Evolutionary conservation across 2,888 invertebrate species (phyloP).

Genomic region (Helicoverpa assulta): DNA sequence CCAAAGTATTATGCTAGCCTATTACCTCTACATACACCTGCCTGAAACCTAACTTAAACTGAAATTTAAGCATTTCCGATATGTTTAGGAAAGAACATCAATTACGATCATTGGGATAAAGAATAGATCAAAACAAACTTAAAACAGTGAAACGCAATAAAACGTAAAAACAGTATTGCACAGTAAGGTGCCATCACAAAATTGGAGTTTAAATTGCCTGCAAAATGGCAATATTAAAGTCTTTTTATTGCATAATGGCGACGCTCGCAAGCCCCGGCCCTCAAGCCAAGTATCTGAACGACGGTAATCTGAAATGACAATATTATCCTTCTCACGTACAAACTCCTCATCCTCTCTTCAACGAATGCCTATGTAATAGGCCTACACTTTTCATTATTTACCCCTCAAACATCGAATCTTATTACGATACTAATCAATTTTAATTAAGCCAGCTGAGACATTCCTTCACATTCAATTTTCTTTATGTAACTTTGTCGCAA

Average conservation of each 20-base stretch:
- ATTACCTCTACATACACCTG: too few relatives aligned
- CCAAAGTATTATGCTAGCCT: too few relatives aligned
- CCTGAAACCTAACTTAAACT: too few relatives aligned
- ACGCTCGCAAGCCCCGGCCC: constrained; percentile 55
- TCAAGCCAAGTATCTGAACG: constrained; percentile 60
- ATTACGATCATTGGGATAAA: constrained; percentile 22
- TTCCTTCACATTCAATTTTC: constrained; percentile 27
- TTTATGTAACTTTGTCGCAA: constrained; percentile 37
- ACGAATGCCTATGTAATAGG: constrained; percentile 52
- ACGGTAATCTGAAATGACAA: constrained; percentile 66
- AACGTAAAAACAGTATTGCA: constrained; percentile 48
- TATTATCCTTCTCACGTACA: constrained; percentile 65
- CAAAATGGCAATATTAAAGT: constrained; percentile 67
- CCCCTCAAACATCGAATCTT: constrained; percentile 33
- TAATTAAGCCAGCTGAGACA: constrained; percentile 37
- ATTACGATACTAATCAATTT: constrained; percentile 29
- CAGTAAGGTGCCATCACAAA: constrained; percentile 60
- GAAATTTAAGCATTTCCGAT: too few relatives aligned
- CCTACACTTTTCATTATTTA: constrained; percentile 40
- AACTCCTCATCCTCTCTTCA: constrained; percentile 52
- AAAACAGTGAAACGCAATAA: constrained; percentile 48
- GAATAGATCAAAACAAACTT: constrained; percentile 38
- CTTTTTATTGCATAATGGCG: constrained; percentile 65
- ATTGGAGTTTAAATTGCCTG: constrained; percentile 68
- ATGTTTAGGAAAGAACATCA: too few relatives aligned